Percentiles rank a stretch among this genome's conserved stretches.
Evolutionary conservation across 2,113 vertebrate genomes (phyloP).

Genomic region (Oxygymnocypris stewartii): DNA sequence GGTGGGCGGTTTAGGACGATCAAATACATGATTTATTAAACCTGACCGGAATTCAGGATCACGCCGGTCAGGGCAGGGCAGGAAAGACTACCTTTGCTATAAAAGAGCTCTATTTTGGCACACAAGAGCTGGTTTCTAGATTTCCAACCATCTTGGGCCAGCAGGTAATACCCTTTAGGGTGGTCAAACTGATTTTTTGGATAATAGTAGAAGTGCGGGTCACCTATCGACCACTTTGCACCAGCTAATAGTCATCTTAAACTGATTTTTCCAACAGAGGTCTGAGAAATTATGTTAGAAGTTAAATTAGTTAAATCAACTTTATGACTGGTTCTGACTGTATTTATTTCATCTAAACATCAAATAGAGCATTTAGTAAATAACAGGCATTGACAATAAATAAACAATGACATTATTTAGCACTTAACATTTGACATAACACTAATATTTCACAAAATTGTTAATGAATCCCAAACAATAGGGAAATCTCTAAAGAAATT

Average conservation of each 20-base stretch:
- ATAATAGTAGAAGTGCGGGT: background rate
- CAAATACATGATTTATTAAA: constrained; percentile 43
- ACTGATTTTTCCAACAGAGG: background rate
- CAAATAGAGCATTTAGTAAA: background rate
- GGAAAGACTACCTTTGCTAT: background rate
- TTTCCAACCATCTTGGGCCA: background rate
- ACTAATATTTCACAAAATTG: background rate
- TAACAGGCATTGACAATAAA: background rate
- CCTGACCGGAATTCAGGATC: constrained; percentile 9
- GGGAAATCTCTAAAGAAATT: background rate
- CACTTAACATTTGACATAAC: background rate
- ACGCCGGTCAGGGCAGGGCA: background rate
- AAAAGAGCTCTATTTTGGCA: background rate
- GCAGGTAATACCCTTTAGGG: background rate
- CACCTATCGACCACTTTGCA: background rate
- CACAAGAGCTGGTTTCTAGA: background rate
- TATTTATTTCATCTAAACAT: background rate
- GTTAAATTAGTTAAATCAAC: background rate
- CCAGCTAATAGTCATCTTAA: background rate
- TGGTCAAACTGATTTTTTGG: background rate
- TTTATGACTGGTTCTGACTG: background rate
- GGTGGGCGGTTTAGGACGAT: constrained; percentile 36
- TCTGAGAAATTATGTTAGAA: background rate
- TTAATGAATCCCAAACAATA: too few relatives aligned
- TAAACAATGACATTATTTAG: background rate